These are phyloP conservation scores for Drosophila nr. medialis DNA, from an alignment of 2,888 invertebrate species.

Conservation along the genomic window DNA sequence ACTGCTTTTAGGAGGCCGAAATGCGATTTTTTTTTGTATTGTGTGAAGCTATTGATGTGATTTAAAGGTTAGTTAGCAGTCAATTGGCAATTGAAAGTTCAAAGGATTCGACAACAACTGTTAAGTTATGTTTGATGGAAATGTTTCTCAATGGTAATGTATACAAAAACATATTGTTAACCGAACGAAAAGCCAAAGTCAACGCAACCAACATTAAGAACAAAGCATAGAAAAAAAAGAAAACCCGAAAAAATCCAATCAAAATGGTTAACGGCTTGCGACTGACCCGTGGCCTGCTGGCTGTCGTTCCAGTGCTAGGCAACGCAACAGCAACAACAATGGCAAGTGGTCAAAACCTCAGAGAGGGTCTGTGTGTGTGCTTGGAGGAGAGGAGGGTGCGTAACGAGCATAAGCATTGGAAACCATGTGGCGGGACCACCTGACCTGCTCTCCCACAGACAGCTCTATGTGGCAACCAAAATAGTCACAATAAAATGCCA, in stretches of 20 bases:
- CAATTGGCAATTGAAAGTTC: slow-evolving; percentile 29
- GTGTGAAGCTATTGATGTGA: slow-evolving; percentile 13
- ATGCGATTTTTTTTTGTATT: slow-evolving; percentile 3
- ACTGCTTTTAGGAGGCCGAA: slow-evolving; percentile 8
- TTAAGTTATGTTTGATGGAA: slow-evolving; percentile 23
- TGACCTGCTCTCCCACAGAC: slow-evolving; percentile 16
- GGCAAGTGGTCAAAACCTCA: not conserved
- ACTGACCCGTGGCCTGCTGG: slow-evolving; percentile 38
- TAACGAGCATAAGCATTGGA: slow-evolving; percentile 1
- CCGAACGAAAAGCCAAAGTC: slow-evolving; percentile 14
- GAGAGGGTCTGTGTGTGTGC: not conserved
- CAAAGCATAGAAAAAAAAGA: slow-evolving; percentile 21
- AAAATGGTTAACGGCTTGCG: slow-evolving; percentile 49
- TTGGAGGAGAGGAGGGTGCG: not conserved
- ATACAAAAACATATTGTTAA: slow-evolving; percentile 10
- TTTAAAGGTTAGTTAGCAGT: slow-evolving; percentile 5
- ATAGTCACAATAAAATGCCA: slow-evolving; percentile 79
- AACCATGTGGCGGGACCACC: slow-evolving; percentile 40
- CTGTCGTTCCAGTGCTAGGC: slow-evolving; percentile 17
- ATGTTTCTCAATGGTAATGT: slow-evolving; percentile 14
- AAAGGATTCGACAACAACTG: slow-evolving; percentile 18
- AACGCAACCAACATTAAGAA: slow-evolving; percentile 28
- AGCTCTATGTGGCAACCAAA: slow-evolving; percentile 29
- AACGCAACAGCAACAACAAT: slow-evolving; percentile 19
- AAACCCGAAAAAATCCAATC: slow-evolving; percentile 60